These are phyloP conservation scores for Antrozous pallidus DNA, from an alignment of 2,797 vertebrate species.

Conservation along the genomic window DNA sequence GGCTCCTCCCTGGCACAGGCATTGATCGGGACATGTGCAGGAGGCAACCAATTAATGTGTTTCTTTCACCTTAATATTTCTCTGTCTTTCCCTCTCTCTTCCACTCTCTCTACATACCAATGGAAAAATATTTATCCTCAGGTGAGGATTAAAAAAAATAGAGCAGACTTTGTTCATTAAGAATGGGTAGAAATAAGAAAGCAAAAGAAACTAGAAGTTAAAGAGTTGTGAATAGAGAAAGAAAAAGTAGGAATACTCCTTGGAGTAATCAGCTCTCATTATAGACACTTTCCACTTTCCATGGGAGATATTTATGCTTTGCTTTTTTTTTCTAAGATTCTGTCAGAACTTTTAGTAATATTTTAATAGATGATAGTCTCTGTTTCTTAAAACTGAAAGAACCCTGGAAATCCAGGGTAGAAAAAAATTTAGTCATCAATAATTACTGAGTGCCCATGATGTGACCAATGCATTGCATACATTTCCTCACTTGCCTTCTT, in stretches of 20 bases:
- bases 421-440: too few species aligned
- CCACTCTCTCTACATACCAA: too few species aligned
- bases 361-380: neutral
- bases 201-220: neutral
- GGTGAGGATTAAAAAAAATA: neutral
- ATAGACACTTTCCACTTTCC: neutral
- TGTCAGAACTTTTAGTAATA: neutral
- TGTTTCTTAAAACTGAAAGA: neutral
- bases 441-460: too few species aligned
- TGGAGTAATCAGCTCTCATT: neutral
- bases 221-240: neutral
- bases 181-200: neutral
- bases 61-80: too few species aligned
- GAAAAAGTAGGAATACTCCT: neutral
- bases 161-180: neutral
- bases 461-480: neutral
- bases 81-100: too few species aligned
- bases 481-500: neutral
- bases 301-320: neutral
- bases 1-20: too few species aligned
- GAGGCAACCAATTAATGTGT: too few species aligned
- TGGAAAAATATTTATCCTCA: too few species aligned
- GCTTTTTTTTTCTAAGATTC: neutral
- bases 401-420: too few species aligned
- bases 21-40: too few species aligned